A percentile compares a stretch with the other conserved stretches of the same genome.
phyloP scores from a whole-genome alignment of 2,113 vertebrate genomes.

The Hippocampus zosterae region DNA sequence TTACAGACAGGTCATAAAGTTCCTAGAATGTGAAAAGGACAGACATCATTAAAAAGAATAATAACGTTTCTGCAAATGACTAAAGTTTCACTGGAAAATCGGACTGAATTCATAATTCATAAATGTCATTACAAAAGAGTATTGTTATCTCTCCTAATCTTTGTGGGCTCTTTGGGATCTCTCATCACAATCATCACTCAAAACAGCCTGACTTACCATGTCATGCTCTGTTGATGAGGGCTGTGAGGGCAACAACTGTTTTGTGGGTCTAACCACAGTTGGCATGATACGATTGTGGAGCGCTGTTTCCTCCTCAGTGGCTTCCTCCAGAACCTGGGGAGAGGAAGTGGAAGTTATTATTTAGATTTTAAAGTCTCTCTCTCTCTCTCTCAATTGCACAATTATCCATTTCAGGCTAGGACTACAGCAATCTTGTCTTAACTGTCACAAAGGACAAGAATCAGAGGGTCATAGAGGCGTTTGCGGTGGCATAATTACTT shows the following conservation, averaged over 20 bases:
- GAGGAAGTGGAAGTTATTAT: neutral
- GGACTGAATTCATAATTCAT: neutral
- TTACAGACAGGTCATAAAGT: constrained; percentile 88
- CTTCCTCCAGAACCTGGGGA: constrained; percentile 87
- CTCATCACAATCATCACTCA: neutral
- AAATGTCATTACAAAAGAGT: neutral
- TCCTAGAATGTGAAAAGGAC: constrained; percentile 74
- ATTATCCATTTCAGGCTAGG: neutral
- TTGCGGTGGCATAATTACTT: too few relatives aligned
- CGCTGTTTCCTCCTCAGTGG: constrained; percentile 94
- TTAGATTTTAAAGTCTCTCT: neutral
- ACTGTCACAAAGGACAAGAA: too few relatives aligned
- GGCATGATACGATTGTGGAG: constrained; percentile 96
- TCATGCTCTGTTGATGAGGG: constrained; percentile 76
- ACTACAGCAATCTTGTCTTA: neutral
- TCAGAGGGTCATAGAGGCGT: too few relatives aligned
- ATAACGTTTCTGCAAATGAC: neutral
- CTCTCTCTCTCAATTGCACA: neutral
- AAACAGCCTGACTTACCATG: constrained; percentile 73
- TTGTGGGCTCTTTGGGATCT: neutral
- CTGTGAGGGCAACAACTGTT: constrained; percentile 82
- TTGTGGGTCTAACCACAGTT: constrained; percentile 91
- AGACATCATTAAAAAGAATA: constrained; percentile 7
- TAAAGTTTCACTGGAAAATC: neutral
- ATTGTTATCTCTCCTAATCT: neutral